Conservation (phyloP, 2,113 vertebrate species). For the Sceloporus undulatus region DNA sequence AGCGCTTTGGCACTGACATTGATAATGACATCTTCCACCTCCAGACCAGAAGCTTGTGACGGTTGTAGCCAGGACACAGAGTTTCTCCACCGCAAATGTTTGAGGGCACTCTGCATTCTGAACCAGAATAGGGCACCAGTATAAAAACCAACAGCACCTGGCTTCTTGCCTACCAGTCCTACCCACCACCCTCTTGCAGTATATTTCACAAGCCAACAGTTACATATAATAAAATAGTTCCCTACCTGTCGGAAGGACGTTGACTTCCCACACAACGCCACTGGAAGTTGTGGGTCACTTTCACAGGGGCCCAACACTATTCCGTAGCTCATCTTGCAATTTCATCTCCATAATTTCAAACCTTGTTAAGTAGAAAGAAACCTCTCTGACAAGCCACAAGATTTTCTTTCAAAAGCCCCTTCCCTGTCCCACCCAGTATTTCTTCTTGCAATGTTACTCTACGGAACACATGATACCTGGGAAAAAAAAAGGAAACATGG, state of each 20-base stretch:
- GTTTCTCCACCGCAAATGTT: slow-evolving; percentile 97
- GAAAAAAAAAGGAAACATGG: neutral
- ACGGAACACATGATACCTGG: too few species aligned
- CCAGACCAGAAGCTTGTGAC: slow-evolving; percentile 97
- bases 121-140: neutral
- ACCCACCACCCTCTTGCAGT: neutral
- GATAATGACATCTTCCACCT: slow-evolving; percentile 98
- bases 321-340: slow-evolving; percentile 97
- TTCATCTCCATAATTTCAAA: slow-evolving; percentile 95
- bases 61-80: slow-evolving; percentile 98
- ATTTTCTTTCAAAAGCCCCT: neutral
- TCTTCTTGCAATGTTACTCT: neutral
- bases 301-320: slow-evolving; percentile 94
- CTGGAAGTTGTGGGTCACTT: slow-evolving; percentile 98
- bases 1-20: slow-evolving; percentile 98
- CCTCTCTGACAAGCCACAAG: slow-evolving; percentile 42
- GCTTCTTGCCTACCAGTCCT: neutral
- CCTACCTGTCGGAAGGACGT: slow-evolving; percentile 97
- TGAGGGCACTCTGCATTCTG: slow-evolving; percentile 98
- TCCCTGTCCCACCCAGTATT: slow-evolving; percentile 42
- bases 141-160: too few species aligned
- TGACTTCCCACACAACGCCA: slow-evolving; percentile 98
- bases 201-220: neutral
- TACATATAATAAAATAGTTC: neutral
- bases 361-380: slow-evolving; percentile 85